Base-by-base conservation (phyloP, 2,888 invertebrate genomes). In the Thymelicus lineola region DNA sequence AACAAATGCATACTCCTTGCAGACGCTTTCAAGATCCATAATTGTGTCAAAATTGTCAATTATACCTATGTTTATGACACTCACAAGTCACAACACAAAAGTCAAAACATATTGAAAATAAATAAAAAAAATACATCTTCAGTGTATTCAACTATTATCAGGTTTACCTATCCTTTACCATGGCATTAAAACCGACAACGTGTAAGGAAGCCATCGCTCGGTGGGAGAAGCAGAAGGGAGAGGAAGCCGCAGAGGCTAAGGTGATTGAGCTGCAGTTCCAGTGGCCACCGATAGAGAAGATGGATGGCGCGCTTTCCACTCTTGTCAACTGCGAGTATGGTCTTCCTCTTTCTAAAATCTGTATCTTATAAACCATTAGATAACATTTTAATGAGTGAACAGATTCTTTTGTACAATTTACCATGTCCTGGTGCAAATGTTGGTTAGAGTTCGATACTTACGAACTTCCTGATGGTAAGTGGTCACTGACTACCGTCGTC, bases 251-350 rank as follows among this genome's bases (percentile, higher is more conserved):
- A 0, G 97, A 97, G 72, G 96, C 96, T 0, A 94, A 86, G 59
- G 96, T 97, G 36, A 95, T 99, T 10, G 96, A 96, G 70, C 91
- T 99, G 64, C 97, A 96, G 79, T 98, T 98, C 80, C 97, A 97
- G 82, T 97, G 96, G 95, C 98, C 98, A 7, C 98, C 98, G 0
- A 97, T 99, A 69, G 98, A 99, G 82, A 98, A 98, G 91, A 98
- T 99, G 98, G 99, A 99, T 82, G 96, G 96, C 61, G 96, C 96
- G 6, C 93, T 99, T n/a, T 96, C 96, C 1, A 95, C 96, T 0
- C 92, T 99, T 17, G 90, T 94, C 0, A 95, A 94, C 74, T 98
- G 98, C 94, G 96, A 96, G 97, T 97, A 88, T 91, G 95, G 1
- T n/a, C 9, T 50, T 17, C 50, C 0, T 7, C 50, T 42, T 4